Evolutionary conservation across 2,888 invertebrate species (phyloP), one percentile per base, ranked within the genome.

Genomic region (Dendrolimus pini): DNA sequence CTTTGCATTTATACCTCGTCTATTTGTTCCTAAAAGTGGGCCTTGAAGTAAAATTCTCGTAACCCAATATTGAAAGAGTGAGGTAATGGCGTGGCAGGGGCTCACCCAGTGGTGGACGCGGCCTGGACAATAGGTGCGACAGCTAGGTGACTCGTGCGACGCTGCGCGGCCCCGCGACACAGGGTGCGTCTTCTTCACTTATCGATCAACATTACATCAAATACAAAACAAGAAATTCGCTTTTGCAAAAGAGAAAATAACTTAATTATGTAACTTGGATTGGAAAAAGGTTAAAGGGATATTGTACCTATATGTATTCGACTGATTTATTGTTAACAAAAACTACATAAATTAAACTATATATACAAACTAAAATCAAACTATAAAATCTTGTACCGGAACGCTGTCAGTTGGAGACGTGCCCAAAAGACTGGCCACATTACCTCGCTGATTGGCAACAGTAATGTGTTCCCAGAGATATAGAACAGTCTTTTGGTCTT

Each of bases 31-130:
- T 78, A 88, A 88, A 85, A 80, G 84, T 75, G 79, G 82, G 78
- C 90, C 90, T 90, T 90, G 90, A 85, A 83, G 86, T 80, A 87
- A 87, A 87, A 85, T 89, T 87, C 88, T 89, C 85, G 90, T 90
- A 89, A 88, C 85, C 86, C 86, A 88, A 88, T 90, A 89, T 90
- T 85, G 89, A 82, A 83, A 83, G 88, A 86, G 78, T 90, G 90
- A 90, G 86, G 90, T 89, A 90, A 89, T 84, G 78, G 72, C 71
- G 71, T 67, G 70, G 75, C 68, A 75, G 81, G 75, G 89, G 85
- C 87, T 87, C 89, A 80, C 87, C 89, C 89, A 85, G 79, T 72
- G 78, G 76, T 72, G 77, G 75, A 71, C 70, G 72, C 70, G 70
- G 70, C 75, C 74, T 77, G 84, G 87, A 89, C 89, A 89, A 89